Conservation (phyloP, 2,113 vertebrate genomes). For the Trogon surrucura region DNA sequence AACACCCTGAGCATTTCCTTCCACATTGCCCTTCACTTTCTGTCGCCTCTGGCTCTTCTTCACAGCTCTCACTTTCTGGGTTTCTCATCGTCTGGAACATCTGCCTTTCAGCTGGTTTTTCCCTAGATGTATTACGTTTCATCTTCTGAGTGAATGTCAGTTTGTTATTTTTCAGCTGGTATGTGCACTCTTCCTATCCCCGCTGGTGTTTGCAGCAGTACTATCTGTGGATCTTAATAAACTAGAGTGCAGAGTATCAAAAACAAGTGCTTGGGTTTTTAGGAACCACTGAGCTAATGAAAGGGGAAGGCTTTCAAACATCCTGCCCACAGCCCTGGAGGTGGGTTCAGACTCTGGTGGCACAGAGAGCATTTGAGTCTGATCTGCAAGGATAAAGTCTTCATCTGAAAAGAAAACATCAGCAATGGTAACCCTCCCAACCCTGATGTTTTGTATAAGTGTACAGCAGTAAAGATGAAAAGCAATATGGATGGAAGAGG, state of each 20-base stretch:
- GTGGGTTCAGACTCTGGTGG: neutral
- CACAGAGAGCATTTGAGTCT: neutral
- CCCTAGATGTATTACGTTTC: neutral
- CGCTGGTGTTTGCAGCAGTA: neutral
- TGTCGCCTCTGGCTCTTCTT: accelerated
- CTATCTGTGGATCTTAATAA: neutral
- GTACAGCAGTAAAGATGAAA: neutral
- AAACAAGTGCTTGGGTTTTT: neutral
- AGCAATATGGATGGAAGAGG: neutral
- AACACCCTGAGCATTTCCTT: neutral
- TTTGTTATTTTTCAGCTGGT: neutral
- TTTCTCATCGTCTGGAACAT: neutral
- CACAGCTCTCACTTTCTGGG: neutral
- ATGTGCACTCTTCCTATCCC: neutral
- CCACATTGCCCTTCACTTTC: accelerated
- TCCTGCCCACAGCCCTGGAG: neutral
- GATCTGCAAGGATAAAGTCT: neutral
- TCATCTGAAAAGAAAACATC: constrained; percentile 1
- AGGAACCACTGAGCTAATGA: neutral
- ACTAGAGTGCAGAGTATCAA: neutral
- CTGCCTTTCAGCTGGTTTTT: neutral
- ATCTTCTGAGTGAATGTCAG: constrained; percentile 13
- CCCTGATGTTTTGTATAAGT: neutral
- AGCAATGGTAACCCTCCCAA: accelerated
- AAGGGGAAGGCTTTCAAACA: neutral